phyloP scores from a whole-genome alignment of 2,113 vertebrate genomes.

The Ciconia stormi region DNA sequence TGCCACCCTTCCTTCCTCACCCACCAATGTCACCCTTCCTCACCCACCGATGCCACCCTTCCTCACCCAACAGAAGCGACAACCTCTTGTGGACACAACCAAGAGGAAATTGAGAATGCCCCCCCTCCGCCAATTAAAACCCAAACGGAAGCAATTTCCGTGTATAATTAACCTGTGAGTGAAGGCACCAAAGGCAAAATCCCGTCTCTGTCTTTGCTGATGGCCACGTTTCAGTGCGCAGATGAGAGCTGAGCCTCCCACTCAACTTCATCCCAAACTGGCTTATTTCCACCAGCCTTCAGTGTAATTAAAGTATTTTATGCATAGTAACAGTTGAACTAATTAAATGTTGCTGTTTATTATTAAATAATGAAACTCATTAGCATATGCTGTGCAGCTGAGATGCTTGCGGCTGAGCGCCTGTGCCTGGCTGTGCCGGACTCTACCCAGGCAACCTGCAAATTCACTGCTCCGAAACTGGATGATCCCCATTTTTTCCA shows the following conservation, averaged over 20 bases:
- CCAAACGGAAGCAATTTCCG: rapidly evolving
- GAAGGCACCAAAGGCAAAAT: background rate
- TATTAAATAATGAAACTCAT: slow-evolving; percentile 25
- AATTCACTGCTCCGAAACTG: background rate
- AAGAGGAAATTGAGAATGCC: background rate
- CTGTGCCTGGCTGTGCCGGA: background rate
- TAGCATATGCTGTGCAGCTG: background rate
- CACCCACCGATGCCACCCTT: background rate
- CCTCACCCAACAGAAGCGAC: background rate
- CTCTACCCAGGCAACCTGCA: background rate
- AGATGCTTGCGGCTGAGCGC: background rate
- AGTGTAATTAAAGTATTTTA: background rate
- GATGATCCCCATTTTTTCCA: background rate
- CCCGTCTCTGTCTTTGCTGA: background rate
- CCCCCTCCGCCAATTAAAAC: background rate
- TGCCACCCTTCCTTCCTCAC: too few species aligned
- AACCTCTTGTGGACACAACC: too few species aligned
- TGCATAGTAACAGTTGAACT: background rate
- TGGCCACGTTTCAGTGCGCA: background rate
- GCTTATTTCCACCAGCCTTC: background rate
- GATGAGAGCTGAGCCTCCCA: background rate
- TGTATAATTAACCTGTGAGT: rapidly evolving
- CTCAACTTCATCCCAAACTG: background rate
- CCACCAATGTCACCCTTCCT: background rate
- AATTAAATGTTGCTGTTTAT: slow-evolving; percentile 36